Conservation (phyloP, 1,140 invertebrate species). For the Pachyrhynchus sulphureomaculatus region DNA sequence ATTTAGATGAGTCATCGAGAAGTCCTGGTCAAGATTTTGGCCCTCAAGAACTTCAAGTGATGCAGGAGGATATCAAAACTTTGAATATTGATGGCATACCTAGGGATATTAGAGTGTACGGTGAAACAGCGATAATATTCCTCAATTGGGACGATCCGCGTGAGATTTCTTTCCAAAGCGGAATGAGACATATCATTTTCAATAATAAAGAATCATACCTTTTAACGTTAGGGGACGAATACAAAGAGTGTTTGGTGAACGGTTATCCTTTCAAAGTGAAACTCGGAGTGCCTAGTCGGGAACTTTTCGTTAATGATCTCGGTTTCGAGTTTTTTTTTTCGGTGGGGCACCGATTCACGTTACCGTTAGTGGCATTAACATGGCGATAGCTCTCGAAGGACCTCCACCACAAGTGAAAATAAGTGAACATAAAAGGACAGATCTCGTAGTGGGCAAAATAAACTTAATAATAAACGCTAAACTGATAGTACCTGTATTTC, state of each 20-base stretch:
- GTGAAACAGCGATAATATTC: slow-evolving; percentile 80
- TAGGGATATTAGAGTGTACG: slow-evolving; percentile 84
- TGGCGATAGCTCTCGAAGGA: slow-evolving; percentile 78
- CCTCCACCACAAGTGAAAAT: slow-evolving; percentile 85
- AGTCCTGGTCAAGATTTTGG: slow-evolving; percentile 13
- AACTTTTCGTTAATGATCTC: slow-evolving; percentile 84
- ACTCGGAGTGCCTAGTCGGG: slow-evolving; percentile 88
- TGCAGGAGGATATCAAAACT: slow-evolving; percentile 69
- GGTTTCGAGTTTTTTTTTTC: slow-evolving; percentile 89
- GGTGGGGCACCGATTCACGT: slow-evolving; percentile 84
- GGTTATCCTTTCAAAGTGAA: slow-evolving; percentile 74
- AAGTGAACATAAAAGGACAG: slow-evolving; percentile 66
- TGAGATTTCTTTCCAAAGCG: slow-evolving; percentile 81
- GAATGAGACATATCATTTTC: slow-evolving; percentile 63
- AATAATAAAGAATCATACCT: slow-evolving; percentile 70
- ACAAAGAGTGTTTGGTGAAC: slow-evolving; percentile 69
- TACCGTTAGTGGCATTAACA: slow-evolving; percentile 76
- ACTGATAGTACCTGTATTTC: slow-evolving; percentile 74
- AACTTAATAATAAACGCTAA: slow-evolving; percentile 80
- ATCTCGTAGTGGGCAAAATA: slow-evolving; percentile 80
- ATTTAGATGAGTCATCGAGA: slow-evolving; percentile 14
- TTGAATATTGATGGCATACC: slow-evolving; percentile 82
- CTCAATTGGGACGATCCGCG: slow-evolving; percentile 81
- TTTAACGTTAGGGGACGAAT: slow-evolving; percentile 71
- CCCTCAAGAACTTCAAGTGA: slow-evolving; percentile 55